Percentiles rank a stretch among this genome's conserved stretches.
Conservation (phyloP, 1,140 invertebrate genomes). For the Acromyrmex charruanus region DNA sequence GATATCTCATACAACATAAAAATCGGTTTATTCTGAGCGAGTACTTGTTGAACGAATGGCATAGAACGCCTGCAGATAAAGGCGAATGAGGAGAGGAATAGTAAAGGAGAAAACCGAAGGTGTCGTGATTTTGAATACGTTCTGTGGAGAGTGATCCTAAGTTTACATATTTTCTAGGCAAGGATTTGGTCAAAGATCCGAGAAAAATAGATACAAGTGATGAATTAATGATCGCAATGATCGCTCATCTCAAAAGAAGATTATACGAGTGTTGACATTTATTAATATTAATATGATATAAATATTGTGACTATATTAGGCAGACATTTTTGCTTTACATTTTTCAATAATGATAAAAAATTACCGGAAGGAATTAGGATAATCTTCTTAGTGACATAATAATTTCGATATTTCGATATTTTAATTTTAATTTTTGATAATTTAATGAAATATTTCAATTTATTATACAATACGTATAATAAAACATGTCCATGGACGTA, state of each 20-base stretch:
- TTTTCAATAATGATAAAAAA: background rate
- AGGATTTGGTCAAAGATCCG: constrained; percentile 92
- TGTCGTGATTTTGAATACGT: constrained; percentile 94
- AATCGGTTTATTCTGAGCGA: constrained; percentile 90
- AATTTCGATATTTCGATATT: background rate
- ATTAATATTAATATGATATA: constrained; percentile 7
- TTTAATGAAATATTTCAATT: background rate
- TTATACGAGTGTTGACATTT: background rate
- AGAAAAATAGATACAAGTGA: constrained; percentile 92
- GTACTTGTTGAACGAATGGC: constrained; percentile 90
- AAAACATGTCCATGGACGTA: background rate
- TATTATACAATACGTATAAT: background rate
- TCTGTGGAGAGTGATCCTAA: constrained; percentile 90
- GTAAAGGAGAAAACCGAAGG: constrained; percentile 94
- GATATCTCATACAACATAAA: constrained; percentile 88
- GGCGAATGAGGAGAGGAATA: constrained; percentile 91
- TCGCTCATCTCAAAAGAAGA: background rate
- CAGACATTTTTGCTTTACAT: background rate
- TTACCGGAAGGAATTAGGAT: background rate
- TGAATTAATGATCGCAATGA: constrained; percentile 18
- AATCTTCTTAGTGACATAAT: background rate
- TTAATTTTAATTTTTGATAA: too few relatives aligned
- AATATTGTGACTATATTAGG: background rate
- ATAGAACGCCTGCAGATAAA: constrained; percentile 89
- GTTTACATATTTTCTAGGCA: constrained; percentile 92